Percentiles rank a stretch among this genome's conserved stretches.
These are phyloP conservation scores for Clistopyga incitator DNA, from an alignment of 2,888 invertebrate species.

Conservation along the genomic window DNA sequence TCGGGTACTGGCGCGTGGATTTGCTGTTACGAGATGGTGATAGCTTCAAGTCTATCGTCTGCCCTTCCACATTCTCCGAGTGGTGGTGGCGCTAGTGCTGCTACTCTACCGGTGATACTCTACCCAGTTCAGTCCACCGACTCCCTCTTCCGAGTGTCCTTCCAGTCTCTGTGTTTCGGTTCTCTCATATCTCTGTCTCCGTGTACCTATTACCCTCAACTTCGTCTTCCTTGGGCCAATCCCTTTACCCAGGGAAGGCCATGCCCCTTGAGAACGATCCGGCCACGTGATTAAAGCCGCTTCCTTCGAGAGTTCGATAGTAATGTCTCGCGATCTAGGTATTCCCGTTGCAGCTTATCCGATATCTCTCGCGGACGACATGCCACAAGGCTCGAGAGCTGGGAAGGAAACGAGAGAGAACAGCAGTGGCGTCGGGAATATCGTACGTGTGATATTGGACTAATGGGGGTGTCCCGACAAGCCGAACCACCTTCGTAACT, in stretches of 20 bases:
- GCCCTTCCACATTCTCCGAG: constrained; percentile 8
- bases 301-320: constrained; percentile 65
- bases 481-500: constrained; percentile 9
- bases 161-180: constrained; percentile 8
- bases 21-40: constrained; percentile 42
- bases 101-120: not conserved
- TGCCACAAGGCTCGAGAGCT: constrained; percentile 22
- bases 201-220: constrained; percentile 38
- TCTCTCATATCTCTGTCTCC: constrained; percentile 25
- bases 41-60: constrained; percentile 38
- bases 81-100: not conserved
- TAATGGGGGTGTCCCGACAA: constrained; percentile 53
- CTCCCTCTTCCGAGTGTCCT: not conserved
- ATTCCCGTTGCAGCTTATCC: constrained; percentile 61
- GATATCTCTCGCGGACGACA: constrained; percentile 61
- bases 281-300: constrained; percentile 66
- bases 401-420: constrained; percentile 6
- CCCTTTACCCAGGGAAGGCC: constrained; percentile 12
- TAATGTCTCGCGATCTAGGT: constrained; percentile 63
- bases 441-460: constrained; percentile 63
- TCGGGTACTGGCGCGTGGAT: constrained; percentile 55
- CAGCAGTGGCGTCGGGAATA: constrained; percentile 34
- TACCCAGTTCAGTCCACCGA: no score
- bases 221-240: not conserved
- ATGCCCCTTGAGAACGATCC: constrained; percentile 30